phyloP scores from a whole-genome alignment of 2,888 invertebrate species.

The Lydus trimaculatus region DNA sequence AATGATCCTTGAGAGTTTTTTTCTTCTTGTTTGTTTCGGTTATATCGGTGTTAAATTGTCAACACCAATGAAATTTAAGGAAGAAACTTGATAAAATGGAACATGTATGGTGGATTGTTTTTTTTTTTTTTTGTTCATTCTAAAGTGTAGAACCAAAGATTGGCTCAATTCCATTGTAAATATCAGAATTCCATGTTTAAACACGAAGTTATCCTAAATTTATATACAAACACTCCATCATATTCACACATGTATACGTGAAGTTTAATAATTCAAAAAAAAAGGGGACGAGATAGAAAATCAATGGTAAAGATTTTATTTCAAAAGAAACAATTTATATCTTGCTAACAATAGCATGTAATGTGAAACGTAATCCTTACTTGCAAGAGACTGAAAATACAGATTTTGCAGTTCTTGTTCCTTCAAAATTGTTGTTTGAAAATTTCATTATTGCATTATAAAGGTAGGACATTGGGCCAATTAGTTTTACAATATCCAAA shows the following conservation, averaged over 20 bases:
- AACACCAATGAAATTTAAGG: background rate
- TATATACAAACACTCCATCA: slow-evolving; percentile 47
- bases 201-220: no score
- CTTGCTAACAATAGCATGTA: no score
- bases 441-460: no score
- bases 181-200: slow-evolving; percentile 50
- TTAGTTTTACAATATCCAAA: background rate
- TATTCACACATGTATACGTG: slow-evolving; percentile 9
- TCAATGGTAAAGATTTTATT: slow-evolving; percentile 22
- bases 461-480: no score
- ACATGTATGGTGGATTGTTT: background rate
- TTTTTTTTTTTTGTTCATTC: background rate
- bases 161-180: slow-evolving; percentile 48
- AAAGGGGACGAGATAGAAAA: slow-evolving; percentile 10
- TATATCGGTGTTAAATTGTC: background rate
- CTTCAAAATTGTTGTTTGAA: no score
- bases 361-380: no score
- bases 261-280: slow-evolving; percentile 38
- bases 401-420: no score
- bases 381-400: no score
- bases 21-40: background rate
- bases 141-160: slow-evolving; percentile 25
- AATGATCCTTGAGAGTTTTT: slow-evolving; percentile 1
- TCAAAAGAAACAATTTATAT: background rate
- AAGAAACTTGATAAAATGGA: background rate